phyloP scores from a whole-genome alignment of 2,797 vertebrate species.

The Trachurus trachurus region DNA sequence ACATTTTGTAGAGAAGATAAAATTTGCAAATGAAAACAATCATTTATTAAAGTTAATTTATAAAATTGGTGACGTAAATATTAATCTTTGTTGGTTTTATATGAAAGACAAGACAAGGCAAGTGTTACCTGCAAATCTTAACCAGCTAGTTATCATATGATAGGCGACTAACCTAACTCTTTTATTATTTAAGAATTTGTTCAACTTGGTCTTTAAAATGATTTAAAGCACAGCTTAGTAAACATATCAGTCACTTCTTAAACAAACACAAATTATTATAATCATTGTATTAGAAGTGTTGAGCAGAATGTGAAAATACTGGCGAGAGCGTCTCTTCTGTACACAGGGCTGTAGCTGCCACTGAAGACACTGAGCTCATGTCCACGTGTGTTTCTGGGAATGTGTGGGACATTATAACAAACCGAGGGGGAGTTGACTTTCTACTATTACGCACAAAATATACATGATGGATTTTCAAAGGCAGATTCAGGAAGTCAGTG shows the following conservation, averaged over 20 bases:
- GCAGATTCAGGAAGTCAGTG: neutral
- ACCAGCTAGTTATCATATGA: neutral
- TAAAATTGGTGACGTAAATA: neutral
- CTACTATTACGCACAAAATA: neutral
- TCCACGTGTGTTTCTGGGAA: constrained; percentile 14
- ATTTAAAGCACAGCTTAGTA: neutral
- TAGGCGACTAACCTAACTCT: neutral
- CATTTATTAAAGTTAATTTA: too few relatives aligned
- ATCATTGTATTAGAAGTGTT: neutral
- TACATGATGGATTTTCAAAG: neutral
- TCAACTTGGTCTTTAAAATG: neutral
- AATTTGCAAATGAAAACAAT: neutral
- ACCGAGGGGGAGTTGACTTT: constrained; percentile 4
- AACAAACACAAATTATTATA: neutral
- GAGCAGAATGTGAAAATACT: neutral
- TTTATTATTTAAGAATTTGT: neutral
- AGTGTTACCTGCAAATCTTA: neutral
- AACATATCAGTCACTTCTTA: neutral
- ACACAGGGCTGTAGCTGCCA: neutral
- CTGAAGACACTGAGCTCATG: neutral
- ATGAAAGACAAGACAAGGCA: neutral
- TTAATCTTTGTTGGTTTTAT: neutral
- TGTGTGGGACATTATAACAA: constrained; percentile 6
- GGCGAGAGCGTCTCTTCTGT: neutral
- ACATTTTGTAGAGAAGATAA: neutral